Evolutionary conservation across 1,140 invertebrate species (phyloP), one percentile per base, ranked within the genome.

Genomic region (Babylonia areolata): DNA sequence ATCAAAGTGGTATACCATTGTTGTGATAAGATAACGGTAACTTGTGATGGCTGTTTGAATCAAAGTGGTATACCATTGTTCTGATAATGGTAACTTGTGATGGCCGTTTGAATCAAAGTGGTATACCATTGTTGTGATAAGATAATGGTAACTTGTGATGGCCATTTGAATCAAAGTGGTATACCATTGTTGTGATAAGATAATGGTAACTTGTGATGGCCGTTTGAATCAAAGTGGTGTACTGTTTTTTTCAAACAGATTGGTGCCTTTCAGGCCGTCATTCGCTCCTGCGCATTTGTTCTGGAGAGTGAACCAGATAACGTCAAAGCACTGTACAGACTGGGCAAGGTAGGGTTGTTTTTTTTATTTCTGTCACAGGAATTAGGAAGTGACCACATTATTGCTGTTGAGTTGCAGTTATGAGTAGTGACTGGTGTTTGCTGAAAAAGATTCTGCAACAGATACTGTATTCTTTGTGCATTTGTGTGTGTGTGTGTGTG

Each of bases 241-340:
- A 5, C 28, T n/a, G 3, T 69, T 20, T 20, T 69, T 69, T 9
- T n/a, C 28, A 11, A 5, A 35, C 78, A 94, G 94, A 88, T 97
- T 40, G 96, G 97, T 87, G 96, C 97, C 0, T 98, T 96, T 92
- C 97, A 98, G 90, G 96, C 96, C 39, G 97, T 97, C 28, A 94
- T 97, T 9, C 95, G 96, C 91, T 97, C 97, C 39, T 96, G 98
- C 35, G 96, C 97, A 69, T 95, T 96, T 93, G 97, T 98, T 1
- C 93, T 98, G 15, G 95, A 95, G 85, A 96, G 97, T 93, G 97
- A 98, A 92, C 97, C 97, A 23, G 94, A 96, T 86, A 98, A 99
- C 95, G 96, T 97, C 0, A 99, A 98, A 95, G 97, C 98, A 6
- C 93, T 98, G 11, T 98, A 96, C 93, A 96, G 97, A 89, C 98